Conservation (phyloP, 2,797 vertebrate species). For the Enteromius unitaeniatus region DNA sequence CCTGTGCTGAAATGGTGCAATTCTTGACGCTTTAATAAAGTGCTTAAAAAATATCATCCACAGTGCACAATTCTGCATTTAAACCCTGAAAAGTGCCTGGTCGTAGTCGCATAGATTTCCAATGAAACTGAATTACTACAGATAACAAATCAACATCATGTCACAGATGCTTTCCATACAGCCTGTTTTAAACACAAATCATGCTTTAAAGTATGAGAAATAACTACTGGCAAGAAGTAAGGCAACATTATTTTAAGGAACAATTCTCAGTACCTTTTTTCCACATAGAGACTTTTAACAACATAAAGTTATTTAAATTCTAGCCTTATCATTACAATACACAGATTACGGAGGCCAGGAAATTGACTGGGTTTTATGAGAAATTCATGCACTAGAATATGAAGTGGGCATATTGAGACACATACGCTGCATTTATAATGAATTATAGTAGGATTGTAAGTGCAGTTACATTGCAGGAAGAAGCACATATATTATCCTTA, state of each 20-base stretch:
- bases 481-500: slow-evolving; percentile 25
- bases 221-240: background rate
- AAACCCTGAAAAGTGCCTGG: background rate
- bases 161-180: background rate
- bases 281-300: background rate
- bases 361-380: background rate
- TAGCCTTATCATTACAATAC: background rate
- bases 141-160: background rate
- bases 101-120: background rate
- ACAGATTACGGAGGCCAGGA: background rate
- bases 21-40: background rate
- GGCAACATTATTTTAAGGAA: background rate
- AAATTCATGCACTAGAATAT: slow-evolving; percentile 30
- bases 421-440: background rate
- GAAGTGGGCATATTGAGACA: background rate
- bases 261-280: background rate
- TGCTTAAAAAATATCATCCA: background rate
- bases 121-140: background rate
- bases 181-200: background rate
- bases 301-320: background rate
- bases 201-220: background rate
- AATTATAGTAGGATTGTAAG: background rate
- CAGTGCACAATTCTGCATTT: background rate
- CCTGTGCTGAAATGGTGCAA: background rate
- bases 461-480: background rate